Percentiles rank a stretch among this genome's conserved stretches.
Conservation (phyloP, 2,888 invertebrate genomes). For the Ephialtes manifestator region DNA sequence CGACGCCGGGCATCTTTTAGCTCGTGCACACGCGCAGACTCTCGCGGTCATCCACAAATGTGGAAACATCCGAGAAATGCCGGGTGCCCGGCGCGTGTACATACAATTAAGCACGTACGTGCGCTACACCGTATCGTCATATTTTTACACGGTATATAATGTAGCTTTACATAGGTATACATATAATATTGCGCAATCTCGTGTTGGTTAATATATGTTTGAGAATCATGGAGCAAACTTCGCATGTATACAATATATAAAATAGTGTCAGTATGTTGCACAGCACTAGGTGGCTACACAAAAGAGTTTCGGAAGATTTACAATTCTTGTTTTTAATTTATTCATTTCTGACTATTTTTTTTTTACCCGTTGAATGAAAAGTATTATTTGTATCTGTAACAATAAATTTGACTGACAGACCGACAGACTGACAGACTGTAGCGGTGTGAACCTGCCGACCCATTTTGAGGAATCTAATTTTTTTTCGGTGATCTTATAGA, state of each 20-base stretch:
- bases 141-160: constrained; percentile 20
- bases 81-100: constrained; percentile 51
- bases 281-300: neutral
- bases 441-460: too few relatives aligned
- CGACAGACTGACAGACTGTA: too few relatives aligned
- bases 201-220: constrained; percentile 62
- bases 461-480: too few relatives aligned
- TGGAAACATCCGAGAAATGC: constrained; percentile 64
- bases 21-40: neutral
- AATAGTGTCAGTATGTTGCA: neutral
- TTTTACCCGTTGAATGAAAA: neutral
- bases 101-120: constrained; percentile 65
- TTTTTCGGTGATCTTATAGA: too few relatives aligned
- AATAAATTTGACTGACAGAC: neutral
- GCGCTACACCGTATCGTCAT: constrained; percentile 25
- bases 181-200: constrained; percentile 41
- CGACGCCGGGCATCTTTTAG: neutral
- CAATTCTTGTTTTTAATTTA: neutral
- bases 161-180: constrained; percentile 21
- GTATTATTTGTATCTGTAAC: neutral
- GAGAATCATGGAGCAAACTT: constrained; percentile 53
- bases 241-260: constrained; percentile 21
- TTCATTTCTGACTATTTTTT: neutral
- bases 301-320: constrained; percentile 17
- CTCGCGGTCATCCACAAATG: constrained; percentile 48